These are phyloP conservation scores for Helicoverpa armigera DNA, from an alignment of 1,140 invertebrate genomes.

Conservation along the genomic window DNA sequence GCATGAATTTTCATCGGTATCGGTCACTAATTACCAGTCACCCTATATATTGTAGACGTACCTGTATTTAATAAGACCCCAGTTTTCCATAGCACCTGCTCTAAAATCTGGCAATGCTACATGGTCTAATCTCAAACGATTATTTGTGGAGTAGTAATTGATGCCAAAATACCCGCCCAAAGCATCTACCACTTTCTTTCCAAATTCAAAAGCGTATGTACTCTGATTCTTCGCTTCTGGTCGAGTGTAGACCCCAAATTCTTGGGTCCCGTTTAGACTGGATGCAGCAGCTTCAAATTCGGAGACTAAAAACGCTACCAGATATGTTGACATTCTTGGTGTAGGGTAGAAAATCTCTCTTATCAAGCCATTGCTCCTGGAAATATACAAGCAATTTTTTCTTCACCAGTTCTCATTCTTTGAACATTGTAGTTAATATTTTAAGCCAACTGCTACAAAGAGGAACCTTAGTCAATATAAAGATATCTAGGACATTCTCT, in stretches of 20 bases:
- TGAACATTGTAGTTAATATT: not conserved
- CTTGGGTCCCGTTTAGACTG: conserved; percentile 68
- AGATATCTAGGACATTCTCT: no score
- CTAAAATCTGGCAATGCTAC: conserved; percentile 91
- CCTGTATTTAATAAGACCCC: conserved; percentile 90
- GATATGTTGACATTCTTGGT: conserved; percentile 94
- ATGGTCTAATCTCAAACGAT: conserved; percentile 87
- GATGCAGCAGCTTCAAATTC: conserved; percentile 71
- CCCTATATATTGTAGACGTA: conserved; percentile 42
- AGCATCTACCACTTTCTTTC: conserved; percentile 79
- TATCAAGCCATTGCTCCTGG: conserved; percentile 72
- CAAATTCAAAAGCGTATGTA: conserved; percentile 76
- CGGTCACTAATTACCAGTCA: no score
- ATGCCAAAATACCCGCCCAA: conserved; percentile 77
- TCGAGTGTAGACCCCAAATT: conserved; percentile 90
- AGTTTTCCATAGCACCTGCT: conserved; percentile 91
- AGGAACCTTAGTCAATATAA: no score
- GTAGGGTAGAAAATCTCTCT: conserved; percentile 89
- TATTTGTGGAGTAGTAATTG: conserved; percentile 78
- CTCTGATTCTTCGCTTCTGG: conserved; percentile 90
- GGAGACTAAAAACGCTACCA: conserved; percentile 92
- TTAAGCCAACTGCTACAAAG: no score
- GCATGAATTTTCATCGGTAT: no score
- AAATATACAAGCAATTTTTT: conserved; percentile 36
- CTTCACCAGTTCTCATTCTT: not conserved